Percentiles rank a stretch among this genome's conserved stretches.
Evolutionary conservation across 2,888 invertebrate species (phyloP).

Genomic region (Spilosoma lubricipeda): DNA sequence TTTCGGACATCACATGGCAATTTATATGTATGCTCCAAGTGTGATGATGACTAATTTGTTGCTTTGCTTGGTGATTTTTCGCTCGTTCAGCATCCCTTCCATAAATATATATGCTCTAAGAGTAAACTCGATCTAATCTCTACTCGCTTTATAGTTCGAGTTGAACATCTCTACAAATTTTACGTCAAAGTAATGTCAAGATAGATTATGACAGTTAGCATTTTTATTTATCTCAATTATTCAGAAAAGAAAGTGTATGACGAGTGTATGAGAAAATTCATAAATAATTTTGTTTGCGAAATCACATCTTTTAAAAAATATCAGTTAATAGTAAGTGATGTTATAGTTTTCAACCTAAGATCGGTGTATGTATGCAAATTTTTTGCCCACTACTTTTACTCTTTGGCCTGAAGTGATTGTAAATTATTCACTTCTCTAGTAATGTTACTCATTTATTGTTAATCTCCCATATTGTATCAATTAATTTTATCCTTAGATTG

Average conservation of each 20-base stretch:
- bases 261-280: conserved; percentile 28
- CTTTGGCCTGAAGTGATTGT: conserved; percentile 59
- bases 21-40: no score
- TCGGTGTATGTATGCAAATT: conserved; percentile 68
- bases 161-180: background rate
- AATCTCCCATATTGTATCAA: conserved; percentile 24
- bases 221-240: conserved; percentile 62
- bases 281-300: conserved; percentile 23
- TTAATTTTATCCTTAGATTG: conserved; percentile 27
- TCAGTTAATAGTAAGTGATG: conserved; percentile 31
- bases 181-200: conserved; percentile 55
- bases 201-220: conserved; percentile 65
- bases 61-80: no score
- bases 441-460: conserved; percentile 32
- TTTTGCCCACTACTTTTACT: conserved; percentile 68
- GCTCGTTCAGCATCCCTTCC: no score
- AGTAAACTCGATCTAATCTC: no score
- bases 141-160: no score
- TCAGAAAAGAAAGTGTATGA: conserved; percentile 63
- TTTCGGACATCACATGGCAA: no score
- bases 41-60: no score
- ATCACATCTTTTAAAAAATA: conserved; percentile 24
- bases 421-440: conserved; percentile 35
- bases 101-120: no score
- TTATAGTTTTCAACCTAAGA: conserved; percentile 48